phyloP scores from a whole-genome alignment of 2,888 invertebrate species.

The Trichacis sp. region DNA sequence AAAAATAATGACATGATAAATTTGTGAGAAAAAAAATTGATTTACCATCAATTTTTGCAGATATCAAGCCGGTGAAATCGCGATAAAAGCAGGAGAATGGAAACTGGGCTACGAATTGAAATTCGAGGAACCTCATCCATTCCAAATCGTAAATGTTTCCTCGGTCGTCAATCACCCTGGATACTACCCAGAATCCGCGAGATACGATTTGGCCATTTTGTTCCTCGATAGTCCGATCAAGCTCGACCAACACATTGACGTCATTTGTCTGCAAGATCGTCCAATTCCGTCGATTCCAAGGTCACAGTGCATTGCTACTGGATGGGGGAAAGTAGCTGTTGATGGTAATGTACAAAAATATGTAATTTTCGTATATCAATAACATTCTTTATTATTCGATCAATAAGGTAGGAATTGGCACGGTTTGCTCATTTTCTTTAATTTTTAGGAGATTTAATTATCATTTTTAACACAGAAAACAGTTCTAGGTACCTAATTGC shows the following conservation, averaged over 20 bases:
- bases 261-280: slow-evolving; percentile 79
- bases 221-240: slow-evolving; percentile 73
- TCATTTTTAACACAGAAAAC: too few species aligned
- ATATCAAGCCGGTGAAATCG: slow-evolving; percentile 73
- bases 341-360: slow-evolving; percentile 72
- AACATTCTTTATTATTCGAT: background rate
- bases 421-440: background rate
- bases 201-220: slow-evolving; percentile 80
- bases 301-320: slow-evolving; percentile 81
- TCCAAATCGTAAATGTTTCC: slow-evolving; percentile 81
- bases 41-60: too few species aligned
- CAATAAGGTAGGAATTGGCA: background rate
- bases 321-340: slow-evolving; percentile 85
- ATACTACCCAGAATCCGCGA: slow-evolving; percentile 74
- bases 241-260: slow-evolving; percentile 79
- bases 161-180: slow-evolving; percentile 79
- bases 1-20: too few species aligned
- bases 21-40: too few species aligned
- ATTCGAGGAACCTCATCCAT: slow-evolving; percentile 80
- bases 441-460: too few species aligned
- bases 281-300: slow-evolving; percentile 65
- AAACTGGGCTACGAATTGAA: slow-evolving; percentile 79
- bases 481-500: too few species aligned
- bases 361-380: background rate
- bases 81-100: slow-evolving; percentile 87